Evolutionary conservation across 2,888 invertebrate species (phyloP).

Genomic region (Acanthosepion lycidas): DNA sequence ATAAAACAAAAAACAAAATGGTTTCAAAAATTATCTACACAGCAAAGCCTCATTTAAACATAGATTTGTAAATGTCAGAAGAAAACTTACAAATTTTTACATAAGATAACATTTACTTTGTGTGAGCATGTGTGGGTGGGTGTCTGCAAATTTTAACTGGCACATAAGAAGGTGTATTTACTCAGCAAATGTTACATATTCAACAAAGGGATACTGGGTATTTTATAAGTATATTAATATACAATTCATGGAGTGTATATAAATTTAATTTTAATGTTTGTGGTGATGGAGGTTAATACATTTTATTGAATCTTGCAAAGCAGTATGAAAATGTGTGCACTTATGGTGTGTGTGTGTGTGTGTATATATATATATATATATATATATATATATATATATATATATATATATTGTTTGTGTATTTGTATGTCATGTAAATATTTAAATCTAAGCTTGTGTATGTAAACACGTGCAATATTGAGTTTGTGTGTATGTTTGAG

Average conservation of each 20-base stretch:
- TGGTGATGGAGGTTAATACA: background rate
- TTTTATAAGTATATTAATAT: background rate
- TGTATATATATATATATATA: too few species aligned
- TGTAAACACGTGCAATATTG: background rate
- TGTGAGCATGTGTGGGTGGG: background rate
- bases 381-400: too few species aligned
- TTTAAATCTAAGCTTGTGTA: background rate
- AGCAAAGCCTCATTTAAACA: background rate
- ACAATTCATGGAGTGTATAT: background rate
- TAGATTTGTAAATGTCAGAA: background rate
- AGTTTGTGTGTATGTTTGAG: background rate
- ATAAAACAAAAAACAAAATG: background rate
- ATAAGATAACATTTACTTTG: background rate
- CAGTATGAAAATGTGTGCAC: background rate
- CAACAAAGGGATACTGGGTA: background rate
- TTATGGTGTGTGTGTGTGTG: background rate
- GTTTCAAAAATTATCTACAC: background rate
- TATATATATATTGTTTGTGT: background rate
- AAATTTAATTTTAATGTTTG: background rate
- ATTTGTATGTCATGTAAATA: constrained; percentile 7
- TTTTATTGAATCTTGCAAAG: background rate
- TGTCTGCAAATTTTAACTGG: background rate
- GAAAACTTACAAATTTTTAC: background rate
- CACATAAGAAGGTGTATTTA: too few species aligned
- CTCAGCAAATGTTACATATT: background rate